Conservation (phyloP, 64 coral and sea anemone species). For the Acropora tenuis region DNA sequence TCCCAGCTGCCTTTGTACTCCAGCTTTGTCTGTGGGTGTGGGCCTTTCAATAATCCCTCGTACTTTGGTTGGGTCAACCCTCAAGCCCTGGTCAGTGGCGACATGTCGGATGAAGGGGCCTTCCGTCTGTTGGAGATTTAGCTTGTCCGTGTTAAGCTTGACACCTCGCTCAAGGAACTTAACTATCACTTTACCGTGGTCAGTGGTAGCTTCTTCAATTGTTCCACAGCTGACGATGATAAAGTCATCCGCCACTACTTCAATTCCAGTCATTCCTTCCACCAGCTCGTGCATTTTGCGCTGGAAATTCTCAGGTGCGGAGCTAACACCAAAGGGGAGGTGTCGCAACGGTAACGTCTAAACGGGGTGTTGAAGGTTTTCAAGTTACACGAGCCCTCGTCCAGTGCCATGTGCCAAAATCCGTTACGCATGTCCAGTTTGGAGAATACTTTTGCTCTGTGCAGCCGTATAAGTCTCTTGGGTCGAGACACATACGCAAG, state of each 20-base stretch:
- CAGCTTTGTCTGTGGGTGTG: no score
- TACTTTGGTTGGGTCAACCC: background rate
- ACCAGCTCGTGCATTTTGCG: conserved; percentile 40
- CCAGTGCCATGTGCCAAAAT: conserved; percentile 45
- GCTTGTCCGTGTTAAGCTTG: background rate
- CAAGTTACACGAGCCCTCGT: conserved; percentile 8
- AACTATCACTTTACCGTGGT: background rate
- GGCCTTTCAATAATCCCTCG: background rate
- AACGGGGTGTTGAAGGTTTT: background rate
- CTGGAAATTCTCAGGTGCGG: background rate
- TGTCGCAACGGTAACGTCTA: no score
- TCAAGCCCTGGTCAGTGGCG: background rate
- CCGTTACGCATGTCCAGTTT: conserved; percentile 19
- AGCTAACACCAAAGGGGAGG: background rate
- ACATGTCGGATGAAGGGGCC: background rate
- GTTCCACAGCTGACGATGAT: conserved; percentile 5
- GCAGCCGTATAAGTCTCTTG: conserved; percentile 21
- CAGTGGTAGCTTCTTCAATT: conserved; percentile 27
- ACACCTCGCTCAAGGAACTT: background rate
- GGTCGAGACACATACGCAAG: background rate
- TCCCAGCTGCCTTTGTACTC: no score
- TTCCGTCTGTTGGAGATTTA: background rate
- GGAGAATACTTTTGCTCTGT: conserved; percentile 56
- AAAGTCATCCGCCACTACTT: conserved; percentile 55
- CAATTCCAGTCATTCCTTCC: conserved; percentile 27